A percentile compares a stretch with the other conserved stretches of the same genome.
These are phyloP conservation scores for Ormyrus labotus DNA, from an alignment of 2,888 invertebrate genomes.

Conservation along the genomic window DNA sequence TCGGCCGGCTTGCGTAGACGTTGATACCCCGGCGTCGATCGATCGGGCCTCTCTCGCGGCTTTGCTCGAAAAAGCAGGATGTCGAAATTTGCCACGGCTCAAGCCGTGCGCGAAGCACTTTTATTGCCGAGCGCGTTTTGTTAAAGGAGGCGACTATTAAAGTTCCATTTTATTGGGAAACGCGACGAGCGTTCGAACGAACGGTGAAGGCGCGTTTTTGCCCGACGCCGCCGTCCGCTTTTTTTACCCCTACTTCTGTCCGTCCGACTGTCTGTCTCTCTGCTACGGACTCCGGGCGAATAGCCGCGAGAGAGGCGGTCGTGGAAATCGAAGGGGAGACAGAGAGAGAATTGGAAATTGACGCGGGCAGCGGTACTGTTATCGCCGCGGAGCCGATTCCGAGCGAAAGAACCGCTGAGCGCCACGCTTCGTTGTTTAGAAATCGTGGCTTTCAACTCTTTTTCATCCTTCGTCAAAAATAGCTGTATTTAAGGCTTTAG, in stretches of 20 bases:
- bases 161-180: conserved; percentile 44
- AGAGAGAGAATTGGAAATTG: conserved; percentile 4
- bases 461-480: not conserved
- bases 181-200: conserved; percentile 10
- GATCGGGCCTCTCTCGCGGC: conserved; percentile 17
- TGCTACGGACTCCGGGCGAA: not conserved
- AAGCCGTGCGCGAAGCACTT: not conserved
- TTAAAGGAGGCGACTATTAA: conserved; percentile 41
- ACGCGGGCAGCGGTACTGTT: conserved; percentile 38
- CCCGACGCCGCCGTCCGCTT: not conserved
- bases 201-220: conserved; percentile 33
- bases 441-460: not conserved
- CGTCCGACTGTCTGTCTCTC: not conserved
- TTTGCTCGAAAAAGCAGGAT: conserved; percentile 28
- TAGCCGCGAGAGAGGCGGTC: not conserved
- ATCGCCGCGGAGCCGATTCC: conserved; percentile 12
- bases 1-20: conserved; percentile 3
- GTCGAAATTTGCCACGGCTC: conserved; percentile 49
- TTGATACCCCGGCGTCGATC: conserved; percentile 1
- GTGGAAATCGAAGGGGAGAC: conserved; percentile 34
- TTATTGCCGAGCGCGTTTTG: conserved; percentile 21
- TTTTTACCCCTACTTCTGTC: not conserved
- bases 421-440: conserved; percentile 16
- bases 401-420: not conserved
- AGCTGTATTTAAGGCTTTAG: conserved; percentile 10